Evolutionary conservation across 2,113 vertebrate species (phyloP), one percentile per base, ranked within the genome.

Genomic region (Tachycineta bicolor): DNA sequence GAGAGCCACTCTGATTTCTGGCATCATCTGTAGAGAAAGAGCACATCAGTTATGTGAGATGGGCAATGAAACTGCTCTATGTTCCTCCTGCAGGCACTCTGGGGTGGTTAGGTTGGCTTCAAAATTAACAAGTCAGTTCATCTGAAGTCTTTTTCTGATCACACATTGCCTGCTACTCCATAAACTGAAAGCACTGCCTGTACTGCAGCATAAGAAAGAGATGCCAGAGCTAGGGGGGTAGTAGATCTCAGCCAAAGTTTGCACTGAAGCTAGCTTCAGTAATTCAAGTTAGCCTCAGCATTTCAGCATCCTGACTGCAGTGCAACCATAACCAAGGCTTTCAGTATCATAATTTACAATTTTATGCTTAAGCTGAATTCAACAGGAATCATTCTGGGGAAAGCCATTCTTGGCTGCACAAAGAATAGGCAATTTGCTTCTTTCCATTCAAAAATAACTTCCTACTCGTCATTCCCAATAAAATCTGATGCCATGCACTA

Each of bases 1-100:
- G 91, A 99, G 97, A 85, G 97, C 97, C 92, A 98, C 98, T 96
- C 99, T 98, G 91, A 99, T 98, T 94, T 99, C 99, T 93, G 99
- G 99, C 98, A 99, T 99, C 99, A 99, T 99, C 99, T 99, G 98
- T 91, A 41, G 83, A 97, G 60, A 94, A 65, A 95, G 49, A 43
- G 62, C 33, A 71, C 41, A 83, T 29, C 44, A 62, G 73, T 75
- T 87, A 70, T 2, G 68, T 13, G 60, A 59, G 52, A 47, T 1
- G 14, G 77, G 59, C 89, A 96, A 80, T 16, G 44, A 28, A 81
- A 59, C 15, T 55, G 60, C 76, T 55, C 6, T 4, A 12, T 21
- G 18, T 37, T 90, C 62, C 33, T 83, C 33, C 6, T 55, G 52
- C 29, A 77, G 82, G 47, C 46, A 65, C n/a, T 46, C 49, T 15